phyloP scores from a whole-genome alignment of 37 sponge, comb jelly and placozoan species.

The Diacarnus erythraeanus region DNA sequence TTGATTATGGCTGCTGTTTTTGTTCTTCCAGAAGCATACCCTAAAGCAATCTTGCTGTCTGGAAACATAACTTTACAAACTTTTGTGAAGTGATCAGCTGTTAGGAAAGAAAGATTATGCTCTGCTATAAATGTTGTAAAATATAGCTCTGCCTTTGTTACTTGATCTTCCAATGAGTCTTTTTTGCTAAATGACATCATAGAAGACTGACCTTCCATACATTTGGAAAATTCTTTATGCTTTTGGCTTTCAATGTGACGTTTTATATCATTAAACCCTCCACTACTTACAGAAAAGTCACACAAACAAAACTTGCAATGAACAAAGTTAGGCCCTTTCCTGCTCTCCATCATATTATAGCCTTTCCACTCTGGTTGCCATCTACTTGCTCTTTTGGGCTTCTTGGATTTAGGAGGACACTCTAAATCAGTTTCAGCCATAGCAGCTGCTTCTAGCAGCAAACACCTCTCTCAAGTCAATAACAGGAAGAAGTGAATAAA shows the following conservation, averaged over 20 bases:
- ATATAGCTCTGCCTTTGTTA: conserved; percentile 26
- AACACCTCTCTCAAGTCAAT: too few species aligned
- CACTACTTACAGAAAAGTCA: conserved; percentile 37
- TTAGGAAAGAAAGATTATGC: conserved; percentile 24
- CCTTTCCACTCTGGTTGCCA: conserved; percentile 36
- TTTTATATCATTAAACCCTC: conserved; percentile 50
- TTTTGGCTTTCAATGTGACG: conserved; percentile 41
- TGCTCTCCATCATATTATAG: neutral
- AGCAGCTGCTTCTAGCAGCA: too few species aligned
- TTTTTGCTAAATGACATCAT: too few species aligned
- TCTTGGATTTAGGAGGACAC: neutral
- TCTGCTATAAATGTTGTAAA: conserved; percentile 41
- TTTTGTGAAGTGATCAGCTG: conserved; percentile 44
- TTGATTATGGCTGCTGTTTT: conserved; percentile 37
- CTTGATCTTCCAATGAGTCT: conserved; percentile 5
- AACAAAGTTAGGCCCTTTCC: conserved; percentile 12
- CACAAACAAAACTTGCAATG: conserved; percentile 2
- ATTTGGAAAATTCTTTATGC: conserved; percentile 6
- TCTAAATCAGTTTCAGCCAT: too few species aligned
- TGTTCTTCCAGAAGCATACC: conserved; percentile 31
- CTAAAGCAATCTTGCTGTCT: conserved; percentile 45
- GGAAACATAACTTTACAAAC: conserved; percentile 45
- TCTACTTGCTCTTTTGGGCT: neutral
- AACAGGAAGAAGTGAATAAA: neutral
- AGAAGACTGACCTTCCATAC: conserved; percentile 2